A percentile compares a stretch with the other conserved stretches of the same genome.
phyloP scores from a whole-genome alignment of 2,113 vertebrate species.

The Caloenas nicobarica region DNA sequence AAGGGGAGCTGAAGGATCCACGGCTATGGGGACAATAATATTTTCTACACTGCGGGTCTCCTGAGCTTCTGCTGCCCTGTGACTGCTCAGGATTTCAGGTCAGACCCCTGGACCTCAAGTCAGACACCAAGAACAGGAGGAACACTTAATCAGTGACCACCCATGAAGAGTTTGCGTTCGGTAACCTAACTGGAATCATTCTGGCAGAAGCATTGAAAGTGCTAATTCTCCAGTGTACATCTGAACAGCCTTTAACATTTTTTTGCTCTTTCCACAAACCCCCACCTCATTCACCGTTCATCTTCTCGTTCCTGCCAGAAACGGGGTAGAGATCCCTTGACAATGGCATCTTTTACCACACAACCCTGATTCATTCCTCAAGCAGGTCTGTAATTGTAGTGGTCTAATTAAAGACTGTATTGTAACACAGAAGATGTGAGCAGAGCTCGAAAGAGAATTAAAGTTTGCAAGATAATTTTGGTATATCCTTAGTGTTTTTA shows the following conservation, averaged over 20 bases:
- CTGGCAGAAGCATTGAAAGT: background rate
- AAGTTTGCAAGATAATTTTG: slow-evolving; percentile 12
- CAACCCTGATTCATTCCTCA: slow-evolving; percentile 32
- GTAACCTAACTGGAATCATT: background rate
- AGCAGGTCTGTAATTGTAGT: slow-evolving; percentile 58
- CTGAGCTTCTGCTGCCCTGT: background rate
- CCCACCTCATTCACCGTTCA: background rate
- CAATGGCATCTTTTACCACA: slow-evolving; percentile 44
- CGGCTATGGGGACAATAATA: fast-evolving
- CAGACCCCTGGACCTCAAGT: background rate
- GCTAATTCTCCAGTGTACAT: background rate
- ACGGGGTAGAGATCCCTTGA: background rate
- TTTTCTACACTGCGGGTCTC: background rate
- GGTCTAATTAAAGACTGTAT: slow-evolving; percentile 58
- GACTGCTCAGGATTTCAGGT: background rate
- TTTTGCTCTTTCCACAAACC: background rate
- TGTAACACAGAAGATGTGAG: background rate
- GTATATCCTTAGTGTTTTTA: background rate
- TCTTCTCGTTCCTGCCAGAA: slow-evolving; percentile 27
- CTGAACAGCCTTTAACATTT: background rate
- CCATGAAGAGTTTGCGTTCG: background rate
- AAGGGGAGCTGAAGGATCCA: background rate
- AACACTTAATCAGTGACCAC: background rate
- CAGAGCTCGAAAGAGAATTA: slow-evolving; percentile 3
- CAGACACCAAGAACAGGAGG: background rate